Percentiles rank a stretch among this genome's conserved stretches.
Evolutionary conservation across 2,888 invertebrate genomes (phyloP).

Genomic region (Encarsia formosa): DNA sequence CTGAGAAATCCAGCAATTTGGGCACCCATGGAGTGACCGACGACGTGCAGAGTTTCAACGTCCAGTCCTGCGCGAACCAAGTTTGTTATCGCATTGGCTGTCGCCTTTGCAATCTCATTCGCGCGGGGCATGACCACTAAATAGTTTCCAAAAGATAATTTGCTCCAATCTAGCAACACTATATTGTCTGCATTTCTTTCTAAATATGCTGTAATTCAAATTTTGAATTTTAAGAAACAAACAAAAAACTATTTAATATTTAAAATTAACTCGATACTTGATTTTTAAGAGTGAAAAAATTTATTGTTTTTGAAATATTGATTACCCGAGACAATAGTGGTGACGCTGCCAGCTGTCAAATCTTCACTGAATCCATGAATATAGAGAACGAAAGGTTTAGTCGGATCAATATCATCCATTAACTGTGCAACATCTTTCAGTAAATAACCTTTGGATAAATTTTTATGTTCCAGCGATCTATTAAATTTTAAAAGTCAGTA

Average conservation of each 20-base stretch:
- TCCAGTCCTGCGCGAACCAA: constrained; percentile 30
- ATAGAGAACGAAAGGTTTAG: constrained; percentile 32
- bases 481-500: too few species aligned
- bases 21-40: constrained; percentile 40
- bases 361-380: constrained; percentile 33
- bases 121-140: constrained; percentile 16
- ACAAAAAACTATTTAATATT: too few species aligned
- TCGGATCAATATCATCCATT: constrained; percentile 23
- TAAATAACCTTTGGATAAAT: too few species aligned
- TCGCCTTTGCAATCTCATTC: constrained; percentile 26
- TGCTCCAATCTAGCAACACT: constrained; percentile 39
- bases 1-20: constrained; percentile 36
- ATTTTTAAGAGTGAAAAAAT: not conserved
- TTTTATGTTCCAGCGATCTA: too few species aligned
- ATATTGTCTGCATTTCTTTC: constrained; percentile 35
- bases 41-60: constrained; percentile 32
- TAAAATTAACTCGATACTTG: not conserved
- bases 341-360: constrained; percentile 31
- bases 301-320: not conserved
- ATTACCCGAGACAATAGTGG: constrained; percentile 32
- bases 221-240: too few species aligned
- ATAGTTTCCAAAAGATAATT: constrained; percentile 32
- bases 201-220: constrained; percentile 35
- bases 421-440: too few species aligned
- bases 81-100: constrained; percentile 27